Base-by-base conservation (phyloP, 2,888 invertebrate genomes). In the Cerceris ruficornis region DNA sequence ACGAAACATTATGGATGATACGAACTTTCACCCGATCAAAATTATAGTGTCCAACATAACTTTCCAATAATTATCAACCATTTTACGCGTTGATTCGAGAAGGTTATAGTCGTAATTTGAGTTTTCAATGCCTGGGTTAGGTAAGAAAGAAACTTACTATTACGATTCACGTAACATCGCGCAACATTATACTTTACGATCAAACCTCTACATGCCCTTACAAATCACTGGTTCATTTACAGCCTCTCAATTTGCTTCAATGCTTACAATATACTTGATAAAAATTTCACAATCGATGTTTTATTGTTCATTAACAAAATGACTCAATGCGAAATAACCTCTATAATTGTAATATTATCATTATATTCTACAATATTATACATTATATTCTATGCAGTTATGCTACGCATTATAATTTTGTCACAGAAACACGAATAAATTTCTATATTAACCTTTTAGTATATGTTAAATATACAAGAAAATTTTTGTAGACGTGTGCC, bases 11-110 rank as follows among this genome's bases (percentile, higher is more conserved):
- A 64, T 54, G 54, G 71, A 61, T 58, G 64, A 68, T 59, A 50
- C 74, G 82, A 80, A 83, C 84, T 84, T 84, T 84, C 84, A 80
- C 84, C 76, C 72, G 80, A 42, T 52, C 69, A 59, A 84, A 83
- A 84, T 83, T 84, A 84, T 57, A 82, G 73, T 57, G 72, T 67
- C 68, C 73, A 39, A 60, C 49, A 69, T 79, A 75, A 82, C 83
- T 84, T 84, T 83, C 83, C 68, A 83, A 64, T 72, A 73, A 84
- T 83, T 83, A 82, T 75, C 71, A 75, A 58, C 58, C 69, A 79
- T 81, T 81, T 75, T 62, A 61, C 65, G 59, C 50, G 7, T 41
- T 41, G 41, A 43, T 14, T 14, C 57, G 64, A 52, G 75, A 60
- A 61, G 54, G 58, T 68, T 43, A 13, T 17, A 58, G 64, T 65